Evolutionary conservation across 2,113 vertebrate genomes (phyloP), one percentile per base, ranked within the genome.

Genomic region (Paramormyrops kingsleyae): DNA sequence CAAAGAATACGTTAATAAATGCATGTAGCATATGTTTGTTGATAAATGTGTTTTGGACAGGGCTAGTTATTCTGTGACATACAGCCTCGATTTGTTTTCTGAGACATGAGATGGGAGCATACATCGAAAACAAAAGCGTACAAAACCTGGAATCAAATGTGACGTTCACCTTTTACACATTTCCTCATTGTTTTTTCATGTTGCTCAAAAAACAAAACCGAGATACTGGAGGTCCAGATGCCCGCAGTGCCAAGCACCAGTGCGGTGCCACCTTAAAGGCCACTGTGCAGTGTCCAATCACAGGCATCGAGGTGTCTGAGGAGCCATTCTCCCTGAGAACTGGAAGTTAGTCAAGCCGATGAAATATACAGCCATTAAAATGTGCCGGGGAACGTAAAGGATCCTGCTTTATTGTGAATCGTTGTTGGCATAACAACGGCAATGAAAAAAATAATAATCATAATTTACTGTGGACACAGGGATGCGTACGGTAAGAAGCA

Each of bases 291-390:
- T 8, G 2, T 10, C 59, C 88, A 47, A 52, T 88, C 74, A 56
- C 47, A 24, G 10, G 46, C 21, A 12, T 21, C 13, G 17, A 27
- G 46, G 46, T 35, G 13, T 42, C 49, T 6, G 88, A 21, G 47
- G 49, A 83, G 50, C 21, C 4, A 12, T 27, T 83, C 10, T 83
- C 50, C 35, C 88, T 42, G 8, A 24, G 13, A 31, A 4, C 17
- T 80, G 70, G 19, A 31, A 31, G n/a, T 74, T 49, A 80, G 77
- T 89, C 27, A 59, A 89, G 47, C n/a, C 31, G 56, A 44, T 83
- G 74, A 89, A n/a, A 56, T 27, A 89, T 80, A 56, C 70, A 35
- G 46, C 47, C 19, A 80, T 83, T 44, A 83, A 88, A 49, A 83
- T 83, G 27, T 13, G 70, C 9, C 9, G n/a, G 47, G 39, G 50